Percentiles rank a stretch among this genome's conserved stretches.
These are phyloP conservation scores for Tadarida brasiliensis DNA, from an alignment of 2,797 vertebrate species.

Conservation along the genomic window DNA sequence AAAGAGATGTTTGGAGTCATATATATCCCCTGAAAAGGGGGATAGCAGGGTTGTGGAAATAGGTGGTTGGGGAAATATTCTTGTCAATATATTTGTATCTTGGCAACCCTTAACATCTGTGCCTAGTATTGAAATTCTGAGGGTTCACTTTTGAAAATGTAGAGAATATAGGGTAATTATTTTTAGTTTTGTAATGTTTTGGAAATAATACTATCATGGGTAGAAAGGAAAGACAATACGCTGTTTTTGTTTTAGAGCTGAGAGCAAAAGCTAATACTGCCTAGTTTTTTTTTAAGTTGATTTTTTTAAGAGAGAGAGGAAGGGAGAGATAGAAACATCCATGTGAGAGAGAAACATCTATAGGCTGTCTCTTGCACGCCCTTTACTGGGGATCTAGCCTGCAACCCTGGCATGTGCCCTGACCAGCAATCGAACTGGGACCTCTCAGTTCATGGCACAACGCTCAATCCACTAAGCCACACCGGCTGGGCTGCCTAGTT, in stretches of 20 bases:
- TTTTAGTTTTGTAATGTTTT: slow-evolving; percentile 28
- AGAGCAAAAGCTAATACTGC: slow-evolving; percentile 7
- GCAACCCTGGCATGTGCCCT: too few species aligned
- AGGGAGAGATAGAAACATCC: too few species aligned
- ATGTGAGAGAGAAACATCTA: too few species aligned
- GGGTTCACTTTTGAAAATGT: slow-evolving; percentile 25
- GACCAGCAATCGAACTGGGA: too few species aligned
- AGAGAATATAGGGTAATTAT: background rate
- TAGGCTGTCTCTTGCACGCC: too few species aligned
- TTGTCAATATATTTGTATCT: slow-evolving; percentile 1
- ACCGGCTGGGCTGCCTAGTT: background rate
- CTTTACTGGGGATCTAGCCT: too few species aligned
- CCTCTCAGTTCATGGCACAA: too few species aligned
- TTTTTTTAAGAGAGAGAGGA: background rate
- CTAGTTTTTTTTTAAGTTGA: background rate
- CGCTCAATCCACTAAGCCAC: too few species aligned
- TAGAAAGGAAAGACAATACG: background rate
- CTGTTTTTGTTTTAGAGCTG: slow-evolving; percentile 38
- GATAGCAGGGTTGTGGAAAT: background rate
- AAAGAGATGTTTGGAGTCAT: background rate
- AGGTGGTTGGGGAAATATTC: background rate
- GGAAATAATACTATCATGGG: background rate
- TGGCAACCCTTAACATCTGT: background rate
- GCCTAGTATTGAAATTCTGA: background rate
- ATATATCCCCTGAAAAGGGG: background rate